Evolutionary conservation across 2,797 vertebrate species (phyloP).

Genomic region (Tenualosa ilisha): DNA sequence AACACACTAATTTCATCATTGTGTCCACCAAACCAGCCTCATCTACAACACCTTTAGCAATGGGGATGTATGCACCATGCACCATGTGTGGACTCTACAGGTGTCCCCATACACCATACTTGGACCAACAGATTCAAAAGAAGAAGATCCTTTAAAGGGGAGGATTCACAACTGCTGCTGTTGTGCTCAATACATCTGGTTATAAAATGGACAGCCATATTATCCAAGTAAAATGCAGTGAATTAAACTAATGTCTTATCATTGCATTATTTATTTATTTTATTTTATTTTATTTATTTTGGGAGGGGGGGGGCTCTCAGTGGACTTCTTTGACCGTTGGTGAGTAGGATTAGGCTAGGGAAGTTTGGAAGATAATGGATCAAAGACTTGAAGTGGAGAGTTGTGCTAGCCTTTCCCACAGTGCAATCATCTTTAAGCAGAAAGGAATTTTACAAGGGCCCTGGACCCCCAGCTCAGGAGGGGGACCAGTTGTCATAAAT

Average conservation of each 20-base stretch:
- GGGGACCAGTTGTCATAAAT: slow-evolving; percentile 3
- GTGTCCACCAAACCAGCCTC: slow-evolving; percentile 21
- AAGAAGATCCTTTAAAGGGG: background rate
- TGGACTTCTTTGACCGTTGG: slow-evolving; percentile 58
- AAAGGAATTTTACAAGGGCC: slow-evolving; percentile 59
- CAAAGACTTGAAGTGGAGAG: slow-evolving; percentile 69
- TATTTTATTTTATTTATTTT: background rate
- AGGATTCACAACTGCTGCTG: background rate
- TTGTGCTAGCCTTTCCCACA: slow-evolving; percentile 62
- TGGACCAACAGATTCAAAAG: background rate
- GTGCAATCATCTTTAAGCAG: slow-evolving; percentile 60
- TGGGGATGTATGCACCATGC: background rate
- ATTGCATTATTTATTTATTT: no score
- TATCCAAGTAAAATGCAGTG: background rate
- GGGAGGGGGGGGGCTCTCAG: background rate
- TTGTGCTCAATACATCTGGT: background rate
- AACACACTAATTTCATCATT: slow-evolving; percentile 59
- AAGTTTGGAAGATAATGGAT: slow-evolving; percentile 78
- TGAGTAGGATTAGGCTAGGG: slow-evolving; percentile 72
- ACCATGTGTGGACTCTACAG: slow-evolving; percentile 36
- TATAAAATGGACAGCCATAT: background rate
- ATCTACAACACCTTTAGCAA: background rate
- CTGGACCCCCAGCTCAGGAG: slow-evolving; percentile 48
- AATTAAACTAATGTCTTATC: background rate
- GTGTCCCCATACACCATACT: background rate